Conservation (phyloP, 2,113 vertebrate species). For the Bettongia penicillata region DNA sequence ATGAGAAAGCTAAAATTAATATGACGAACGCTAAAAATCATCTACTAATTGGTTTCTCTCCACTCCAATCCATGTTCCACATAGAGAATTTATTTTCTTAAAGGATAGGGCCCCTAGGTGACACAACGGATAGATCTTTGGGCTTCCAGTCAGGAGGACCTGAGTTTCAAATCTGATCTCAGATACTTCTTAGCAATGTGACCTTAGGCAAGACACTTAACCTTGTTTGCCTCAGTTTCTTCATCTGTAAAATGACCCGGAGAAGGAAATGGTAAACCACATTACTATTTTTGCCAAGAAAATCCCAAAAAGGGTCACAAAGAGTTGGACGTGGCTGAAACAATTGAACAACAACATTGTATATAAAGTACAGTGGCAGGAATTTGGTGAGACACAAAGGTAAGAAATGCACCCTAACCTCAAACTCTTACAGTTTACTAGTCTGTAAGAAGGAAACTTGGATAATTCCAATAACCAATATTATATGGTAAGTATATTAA, state of each 20-base stretch:
- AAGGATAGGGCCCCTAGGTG: neutral
- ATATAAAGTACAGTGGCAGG: neutral
- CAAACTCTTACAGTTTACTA: neutral
- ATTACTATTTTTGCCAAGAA: too few species aligned
- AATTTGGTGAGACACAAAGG: neutral
- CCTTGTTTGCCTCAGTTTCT: too few species aligned
- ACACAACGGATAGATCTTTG: too few species aligned
- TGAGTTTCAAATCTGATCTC: too few species aligned
- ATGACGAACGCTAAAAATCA: neutral
- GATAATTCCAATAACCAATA: neutral
- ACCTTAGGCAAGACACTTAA: too few species aligned
- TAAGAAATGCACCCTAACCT: neutral
- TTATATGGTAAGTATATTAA: neutral
- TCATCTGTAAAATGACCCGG: too few species aligned
- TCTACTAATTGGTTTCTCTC: neutral
- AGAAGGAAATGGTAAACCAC: too few species aligned
- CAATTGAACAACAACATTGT: too few species aligned
- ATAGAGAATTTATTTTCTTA: neutral
- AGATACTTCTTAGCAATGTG: too few species aligned
- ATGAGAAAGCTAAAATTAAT: neutral
- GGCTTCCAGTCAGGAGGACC: too few species aligned
- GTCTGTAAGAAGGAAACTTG: neutral
- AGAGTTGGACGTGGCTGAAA: too few species aligned
- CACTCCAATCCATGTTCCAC: neutral
- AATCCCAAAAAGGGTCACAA: too few species aligned